Base-by-base conservation (phyloP, 2,797 vertebrate species). In the Kryptolebias ocellatus region DNA sequence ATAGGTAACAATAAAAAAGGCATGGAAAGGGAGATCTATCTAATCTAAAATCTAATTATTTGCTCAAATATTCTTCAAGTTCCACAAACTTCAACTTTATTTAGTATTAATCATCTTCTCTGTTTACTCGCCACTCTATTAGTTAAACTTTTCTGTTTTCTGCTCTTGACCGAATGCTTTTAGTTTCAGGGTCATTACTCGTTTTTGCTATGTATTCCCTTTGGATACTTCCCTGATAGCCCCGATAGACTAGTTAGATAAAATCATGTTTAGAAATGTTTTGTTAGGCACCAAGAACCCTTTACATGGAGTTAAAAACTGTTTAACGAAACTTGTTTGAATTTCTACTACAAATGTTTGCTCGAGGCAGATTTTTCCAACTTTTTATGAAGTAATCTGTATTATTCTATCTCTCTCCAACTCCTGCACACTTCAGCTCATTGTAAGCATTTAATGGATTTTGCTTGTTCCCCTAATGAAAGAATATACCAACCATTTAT, bases 401-500 rank as follows among this genome's bases (percentile, higher is more conserved):
- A 75, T 53, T 27, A 49, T 60, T 46, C 9, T 50, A 11, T 16
- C 56, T 20, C 15, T 50, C 60, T 59, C 60, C 20, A n/a, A 15
- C 37, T 67, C 61, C 60, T 46, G 44, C 59, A 59, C 50, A 49
- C 63, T 64, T 37, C 37, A 66, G 34, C 24, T 64, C 51, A 28
- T 74, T 27, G 37, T 74, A 75, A 68, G 70, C 70, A 67, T 77
- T 72, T 72, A 72, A 84, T 80, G 62, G 68, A 72, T 76, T 83
- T 76, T 60, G 53, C 74, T 79, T 79, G 71, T 79, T 83, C 72
- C 12, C 53, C 66, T 84, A 86, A 87, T 78, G 55, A 84, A 81
- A 76, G 56, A 37, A 73, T 78, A 74, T 37, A 57, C 79, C 78
- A 84, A 60, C 66, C 70, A 70, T 84, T 86, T 18, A 78, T 82